Evolutionary conservation across 1,140 invertebrate species (phyloP).

Genomic region (Rhyacophila brunnea): DNA sequence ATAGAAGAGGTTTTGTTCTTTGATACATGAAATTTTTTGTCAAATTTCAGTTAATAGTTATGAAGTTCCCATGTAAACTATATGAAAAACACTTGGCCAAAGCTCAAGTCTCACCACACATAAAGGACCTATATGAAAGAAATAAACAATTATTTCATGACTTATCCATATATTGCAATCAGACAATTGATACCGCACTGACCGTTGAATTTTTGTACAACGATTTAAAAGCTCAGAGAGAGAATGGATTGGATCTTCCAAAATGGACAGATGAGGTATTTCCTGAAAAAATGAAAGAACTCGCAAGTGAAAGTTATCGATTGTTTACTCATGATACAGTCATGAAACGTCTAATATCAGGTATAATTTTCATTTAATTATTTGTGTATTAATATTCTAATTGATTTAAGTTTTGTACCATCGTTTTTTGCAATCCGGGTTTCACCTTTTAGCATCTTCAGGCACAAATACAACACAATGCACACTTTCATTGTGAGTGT

Average conservation of each 20-base stretch:
- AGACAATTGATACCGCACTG: constrained; percentile 62
- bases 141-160: constrained; percentile 63
- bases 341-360: constrained; percentile 72
- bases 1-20: too few relatives aligned
- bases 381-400: too few relatives aligned
- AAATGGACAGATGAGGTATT: constrained; percentile 70
- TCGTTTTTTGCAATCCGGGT: too few relatives aligned
- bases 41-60: constrained; percentile 5
- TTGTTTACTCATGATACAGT: constrained; percentile 68
- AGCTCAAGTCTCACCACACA: constrained; percentile 55
- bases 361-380: constrained; percentile 42
- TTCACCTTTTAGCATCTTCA: too few relatives aligned
- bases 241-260: constrained; percentile 65
- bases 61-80: constrained; percentile 1
- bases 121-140: constrained; percentile 56
- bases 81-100: constrained; percentile 56
- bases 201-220: constrained; percentile 74
- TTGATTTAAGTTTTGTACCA: too few relatives aligned
- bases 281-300: constrained; percentile 63
- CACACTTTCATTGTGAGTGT: too few relatives aligned
- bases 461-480: too few relatives aligned
- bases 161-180: constrained; percentile 64
- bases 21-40: too few relatives aligned
- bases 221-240: constrained; percentile 68
- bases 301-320: constrained; percentile 67